Evolutionary conservation across 53 echinoderm and acorn worm genomes (phyloP).

Genomic region (Paracentrotus lividus): DNA sequence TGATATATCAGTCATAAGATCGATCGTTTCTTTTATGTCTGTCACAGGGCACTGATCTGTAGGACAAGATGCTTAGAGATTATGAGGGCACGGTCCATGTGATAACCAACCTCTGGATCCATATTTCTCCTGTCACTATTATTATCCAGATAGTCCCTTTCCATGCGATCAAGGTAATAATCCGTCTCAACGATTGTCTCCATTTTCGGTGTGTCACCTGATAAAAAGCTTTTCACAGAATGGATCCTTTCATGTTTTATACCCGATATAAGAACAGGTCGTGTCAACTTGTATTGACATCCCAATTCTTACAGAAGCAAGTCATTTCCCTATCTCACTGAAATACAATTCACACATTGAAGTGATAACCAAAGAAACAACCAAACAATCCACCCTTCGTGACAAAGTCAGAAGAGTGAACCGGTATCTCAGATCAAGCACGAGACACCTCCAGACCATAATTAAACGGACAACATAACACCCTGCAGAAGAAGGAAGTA

Average conservation of each 20-base stretch:
- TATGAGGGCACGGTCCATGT: background rate
- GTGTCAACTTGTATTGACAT: background rate
- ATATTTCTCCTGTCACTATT: background rate
- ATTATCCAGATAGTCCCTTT: constrained; percentile 37
- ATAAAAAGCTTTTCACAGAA: background rate
- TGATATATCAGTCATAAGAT: too few relatives aligned
- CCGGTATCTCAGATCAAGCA: background rate
- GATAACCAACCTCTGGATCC: background rate
- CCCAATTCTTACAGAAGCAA: background rate
- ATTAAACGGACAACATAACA: constrained; percentile 4
- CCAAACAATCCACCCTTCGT: background rate
- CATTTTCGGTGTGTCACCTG: constrained; percentile 1
- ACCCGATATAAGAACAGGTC: background rate
- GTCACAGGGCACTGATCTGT: too few relatives aligned
- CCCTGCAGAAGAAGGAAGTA: background rate
- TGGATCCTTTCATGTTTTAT: background rate
- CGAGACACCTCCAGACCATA: background rate
- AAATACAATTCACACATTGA: background rate
- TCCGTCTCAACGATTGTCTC: constrained; percentile 45
- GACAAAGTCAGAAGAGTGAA: background rate
- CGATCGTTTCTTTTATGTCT: too few relatives aligned
- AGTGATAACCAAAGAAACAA: background rate
- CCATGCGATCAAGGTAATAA: constrained; percentile 43
- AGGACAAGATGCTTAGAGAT: background rate
- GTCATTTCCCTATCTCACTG: background rate